Evolutionary conservation across 2,888 invertebrate species (phyloP), one percentile per base, ranked within the genome.

Genomic region (Tipula helvola): DNA sequence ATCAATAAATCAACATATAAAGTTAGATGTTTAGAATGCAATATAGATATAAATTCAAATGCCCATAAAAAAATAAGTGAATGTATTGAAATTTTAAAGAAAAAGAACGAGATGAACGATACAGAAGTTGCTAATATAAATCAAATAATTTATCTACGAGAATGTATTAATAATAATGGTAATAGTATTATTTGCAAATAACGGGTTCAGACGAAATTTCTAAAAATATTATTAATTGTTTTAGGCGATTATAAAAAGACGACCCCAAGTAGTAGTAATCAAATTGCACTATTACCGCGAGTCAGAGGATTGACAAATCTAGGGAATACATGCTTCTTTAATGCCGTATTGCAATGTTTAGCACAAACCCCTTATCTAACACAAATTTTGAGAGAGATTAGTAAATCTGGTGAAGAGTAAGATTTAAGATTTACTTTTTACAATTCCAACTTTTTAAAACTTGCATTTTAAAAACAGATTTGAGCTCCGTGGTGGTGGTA

Each of bases 281-380:
- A 71, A 10, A 10, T 71, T 71, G 28, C 28, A 3, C 71, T 28
- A 71, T 88, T 93, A 87, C 94, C 93, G 0, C 92, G 94, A 71
- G 94, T 95, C 0, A 92, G 97, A 92, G 99, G 99, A 0, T 92
- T 99, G 83, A 93, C 94, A 86, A 99, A 99, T 92, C 92, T 98
- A 90, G 98, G 99, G 86, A 99, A 99, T 91, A 99, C 99, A 0
- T 99, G 99, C 90, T 99, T 98, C 92, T 98, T 99, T 91, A 99
- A 99, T 93, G 97, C 98, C 39, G 98, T 98, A 8, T 94, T 99
- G 93, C 99, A 99, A 92, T 97, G 97, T 90, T 92, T 98, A 89
- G 96, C 96, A 2, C 96, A 96, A 91, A 97, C 97, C 3, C 97
- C 97, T 0, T 96, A 95, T 90, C 92, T 96, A 88, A 91, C 95